These are phyloP conservation scores for Peromyscus melanophrys DNA, from an alignment of 2,797 vertebrate genomes.

Conservation along the genomic window DNA sequence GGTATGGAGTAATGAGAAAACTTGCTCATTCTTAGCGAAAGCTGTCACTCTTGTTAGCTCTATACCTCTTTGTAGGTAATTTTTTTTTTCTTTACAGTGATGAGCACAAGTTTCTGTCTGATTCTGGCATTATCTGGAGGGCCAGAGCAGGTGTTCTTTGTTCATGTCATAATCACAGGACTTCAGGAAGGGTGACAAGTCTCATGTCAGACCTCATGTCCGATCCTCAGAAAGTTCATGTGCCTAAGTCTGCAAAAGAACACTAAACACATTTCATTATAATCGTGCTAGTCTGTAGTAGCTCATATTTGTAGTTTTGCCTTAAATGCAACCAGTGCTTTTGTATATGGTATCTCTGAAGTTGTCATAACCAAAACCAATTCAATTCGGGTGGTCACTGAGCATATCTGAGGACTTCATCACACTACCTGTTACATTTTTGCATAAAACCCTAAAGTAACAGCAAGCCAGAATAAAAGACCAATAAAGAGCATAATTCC, in stretches of 20 bases:
- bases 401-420: neutral
- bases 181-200: neutral
- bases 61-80: neutral
- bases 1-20: constrained; percentile 50
- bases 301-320: neutral
- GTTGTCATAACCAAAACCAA: neutral
- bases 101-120: neutral
- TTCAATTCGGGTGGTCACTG: neutral
- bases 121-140: neutral
- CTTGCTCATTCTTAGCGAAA: neutral
- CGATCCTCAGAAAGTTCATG: neutral
- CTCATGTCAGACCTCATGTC: neutral
- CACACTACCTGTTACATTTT: neutral
- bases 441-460: neutral
- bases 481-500: neutral
- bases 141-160: neutral
- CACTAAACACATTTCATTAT: neutral
- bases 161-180: neutral
- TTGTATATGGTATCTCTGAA: neutral
- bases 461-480: neutral
- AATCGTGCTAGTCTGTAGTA: neutral
- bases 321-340: neutral
- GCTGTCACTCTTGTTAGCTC: neutral
- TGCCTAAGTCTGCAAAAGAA: neutral
- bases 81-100: neutral